Conservation (phyloP, 2,113 vertebrate species). For the Vulpes ferrilata region DNA sequence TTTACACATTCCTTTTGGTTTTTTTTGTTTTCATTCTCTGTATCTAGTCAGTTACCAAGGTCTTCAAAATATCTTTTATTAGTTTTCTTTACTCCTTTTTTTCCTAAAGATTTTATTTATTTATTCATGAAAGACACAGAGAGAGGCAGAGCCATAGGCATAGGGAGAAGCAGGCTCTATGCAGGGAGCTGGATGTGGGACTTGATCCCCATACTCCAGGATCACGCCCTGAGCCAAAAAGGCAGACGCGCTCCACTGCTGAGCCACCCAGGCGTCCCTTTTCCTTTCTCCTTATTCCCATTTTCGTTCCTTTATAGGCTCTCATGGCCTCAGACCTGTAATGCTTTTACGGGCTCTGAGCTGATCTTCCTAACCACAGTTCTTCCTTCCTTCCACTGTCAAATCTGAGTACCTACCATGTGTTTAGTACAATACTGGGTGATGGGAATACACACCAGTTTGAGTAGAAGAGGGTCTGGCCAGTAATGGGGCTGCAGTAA, state of each 20-base stretch:
- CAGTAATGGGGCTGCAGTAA: neutral
- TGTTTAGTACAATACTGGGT: constrained; percentile 2
- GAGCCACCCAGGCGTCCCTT: neutral
- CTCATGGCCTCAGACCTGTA: neutral
- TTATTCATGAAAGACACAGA: too few relatives aligned
- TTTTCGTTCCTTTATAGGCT: constrained; percentile 53
- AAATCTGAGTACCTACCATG: neutral
- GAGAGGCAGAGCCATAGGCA: too few relatives aligned
- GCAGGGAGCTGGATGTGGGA: too few relatives aligned
- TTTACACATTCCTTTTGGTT: neutral
- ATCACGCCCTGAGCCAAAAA: too few relatives aligned
- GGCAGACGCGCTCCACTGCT: too few relatives aligned
- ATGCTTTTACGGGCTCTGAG: neutral
- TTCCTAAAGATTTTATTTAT: too few relatives aligned
- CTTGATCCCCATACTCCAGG: too few relatives aligned
- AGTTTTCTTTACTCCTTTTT: constrained; percentile 17
- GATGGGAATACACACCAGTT: constrained; percentile 1
- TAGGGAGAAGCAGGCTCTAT: too few relatives aligned
- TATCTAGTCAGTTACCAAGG: neutral
- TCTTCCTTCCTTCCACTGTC: neutral
- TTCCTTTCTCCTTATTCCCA: constrained; percentile 21
- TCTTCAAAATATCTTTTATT: constrained; percentile 39
- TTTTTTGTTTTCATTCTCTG: constrained; percentile 35
- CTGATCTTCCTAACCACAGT: constrained; percentile 1
- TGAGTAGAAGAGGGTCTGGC: constrained; percentile 43